Evolutionary conservation across 1,140 invertebrate species (phyloP), one percentile per base, ranked within the genome.

Genomic region (Coboldia fuscipes): DNA sequence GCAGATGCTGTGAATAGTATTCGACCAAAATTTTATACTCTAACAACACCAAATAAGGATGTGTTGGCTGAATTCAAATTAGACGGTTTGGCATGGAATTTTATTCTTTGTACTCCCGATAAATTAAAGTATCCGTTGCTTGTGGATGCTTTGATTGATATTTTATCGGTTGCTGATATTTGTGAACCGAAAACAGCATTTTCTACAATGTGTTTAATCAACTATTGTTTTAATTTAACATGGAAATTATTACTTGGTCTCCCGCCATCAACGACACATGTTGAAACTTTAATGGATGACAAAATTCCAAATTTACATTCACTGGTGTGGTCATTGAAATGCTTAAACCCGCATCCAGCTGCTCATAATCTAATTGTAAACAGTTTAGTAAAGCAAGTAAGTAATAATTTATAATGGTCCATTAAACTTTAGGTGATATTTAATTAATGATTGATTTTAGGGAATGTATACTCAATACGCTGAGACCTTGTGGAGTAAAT

Each of bases 71-170:
- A 72, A 16, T 82, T 80, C 3, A 92, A 90, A 56, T 58, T 96
- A 23, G 89, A 96, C 61, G 89, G 89, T 16, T 57, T 96, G 56
- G 88, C 89, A 3, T 85, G 84, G 50, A 93, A 86, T 60, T 93
- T 93, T 47, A 76, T 93, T 23, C 57, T 93, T 16, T 83, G 83
- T 21, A 85, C 81, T 2, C 72, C 82, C 0, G 88, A 94, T 48
- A 82, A 81, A 56, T 58, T 94, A 23, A 79, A 86, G 44, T 96
- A 96, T 61, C 74, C 78, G 1, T 52, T 79, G 20, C 54, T 97
- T 9, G 73, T 94, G 35, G 77, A 90, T 45, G 78, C 84, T 1
- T 36, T 93, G 10, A 72, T 92, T 23, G 73, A 77, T 43, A 75
- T 90, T 24, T 55, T 81, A 2, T 69, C 70, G 33, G 63, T 83